phyloP scores from a whole-genome alignment of 2,113 vertebrate genomes.

The Stigmatopora argus region DNA sequence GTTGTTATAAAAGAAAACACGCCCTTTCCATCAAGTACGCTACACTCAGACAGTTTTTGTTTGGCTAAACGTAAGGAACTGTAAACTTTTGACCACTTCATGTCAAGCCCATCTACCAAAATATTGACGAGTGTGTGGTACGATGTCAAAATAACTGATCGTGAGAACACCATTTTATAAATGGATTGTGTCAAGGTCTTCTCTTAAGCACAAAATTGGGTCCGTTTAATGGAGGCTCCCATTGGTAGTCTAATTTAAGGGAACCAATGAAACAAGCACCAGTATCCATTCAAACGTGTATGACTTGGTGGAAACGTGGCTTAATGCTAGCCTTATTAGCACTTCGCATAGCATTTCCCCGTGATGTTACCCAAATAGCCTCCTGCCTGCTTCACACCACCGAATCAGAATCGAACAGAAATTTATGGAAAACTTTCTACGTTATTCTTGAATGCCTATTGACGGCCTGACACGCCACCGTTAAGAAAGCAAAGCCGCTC shows the following conservation, averaged over 20 bases:
- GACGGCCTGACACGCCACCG: neutral
- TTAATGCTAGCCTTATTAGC: neutral
- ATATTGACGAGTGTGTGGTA: too few species aligned
- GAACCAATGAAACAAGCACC: neutral
- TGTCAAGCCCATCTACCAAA: too few species aligned
- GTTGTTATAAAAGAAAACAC: neutral
- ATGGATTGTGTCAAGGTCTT: too few species aligned
- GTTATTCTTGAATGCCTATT: neutral
- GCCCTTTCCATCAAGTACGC: slow-evolving; percentile 1
- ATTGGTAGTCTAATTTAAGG: too few species aligned
- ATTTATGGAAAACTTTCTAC: neutral
- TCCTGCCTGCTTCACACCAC: neutral
- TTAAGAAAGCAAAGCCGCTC: neutral
- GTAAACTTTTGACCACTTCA: too few species aligned
- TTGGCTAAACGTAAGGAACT: neutral
- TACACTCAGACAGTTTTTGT: neutral
- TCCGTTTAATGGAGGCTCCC: too few species aligned
- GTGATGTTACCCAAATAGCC: neutral
- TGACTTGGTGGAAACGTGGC: slow-evolving; percentile 1
- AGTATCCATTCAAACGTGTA: neutral
- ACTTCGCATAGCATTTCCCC: neutral
- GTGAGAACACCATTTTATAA: too few species aligned
- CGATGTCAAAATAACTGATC: too few species aligned
- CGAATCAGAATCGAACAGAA: neutral
- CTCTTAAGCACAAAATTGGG: too few species aligned